phyloP scores from a whole-genome alignment of 1,140 invertebrate genomes.

The Dinothrombium tinctorium region DNA sequence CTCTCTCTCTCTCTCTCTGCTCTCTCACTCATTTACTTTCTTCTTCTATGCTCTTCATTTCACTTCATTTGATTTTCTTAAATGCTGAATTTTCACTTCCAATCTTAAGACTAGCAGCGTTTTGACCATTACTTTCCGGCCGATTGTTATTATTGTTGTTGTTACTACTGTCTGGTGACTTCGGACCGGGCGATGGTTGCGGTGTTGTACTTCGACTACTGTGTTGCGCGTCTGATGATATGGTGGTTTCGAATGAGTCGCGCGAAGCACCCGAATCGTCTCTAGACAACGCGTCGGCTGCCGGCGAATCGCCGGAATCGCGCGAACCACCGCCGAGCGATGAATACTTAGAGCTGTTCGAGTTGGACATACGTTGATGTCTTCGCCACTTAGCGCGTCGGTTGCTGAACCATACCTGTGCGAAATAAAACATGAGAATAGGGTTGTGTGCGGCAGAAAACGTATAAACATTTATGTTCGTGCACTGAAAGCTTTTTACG shows the following conservation, averaged over 20 bases:
- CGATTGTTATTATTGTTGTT: not conserved
- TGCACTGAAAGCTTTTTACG: too few relatives aligned
- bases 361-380: slow-evolving; percentile 65
- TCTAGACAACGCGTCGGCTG: not conserved
- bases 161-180: not conserved
- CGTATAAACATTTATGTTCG: not conserved
- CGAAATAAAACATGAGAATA: not conserved
- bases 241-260: not conserved
- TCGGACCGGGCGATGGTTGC: not conserved
- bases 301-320: slow-evolving; percentile 5
- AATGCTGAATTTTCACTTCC: slow-evolving; percentile 1
- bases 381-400: slow-evolving; percentile 90
- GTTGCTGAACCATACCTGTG: slow-evolving; percentile 91
- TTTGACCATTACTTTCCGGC: not conserved
- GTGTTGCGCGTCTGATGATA: not conserved
- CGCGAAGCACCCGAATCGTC: not conserved
- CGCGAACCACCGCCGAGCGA: not conserved
- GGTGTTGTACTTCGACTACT: not conserved
- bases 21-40: too few relatives aligned
- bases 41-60: too few relatives aligned
- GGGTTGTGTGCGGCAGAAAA: not conserved
- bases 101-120: not conserved
- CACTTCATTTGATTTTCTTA: not conserved
- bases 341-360: slow-evolving; percentile 7
- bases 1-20: too few relatives aligned